Base-by-base conservation (phyloP, 2,113 vertebrate genomes). In the Mormyrus lacerda region DNA sequence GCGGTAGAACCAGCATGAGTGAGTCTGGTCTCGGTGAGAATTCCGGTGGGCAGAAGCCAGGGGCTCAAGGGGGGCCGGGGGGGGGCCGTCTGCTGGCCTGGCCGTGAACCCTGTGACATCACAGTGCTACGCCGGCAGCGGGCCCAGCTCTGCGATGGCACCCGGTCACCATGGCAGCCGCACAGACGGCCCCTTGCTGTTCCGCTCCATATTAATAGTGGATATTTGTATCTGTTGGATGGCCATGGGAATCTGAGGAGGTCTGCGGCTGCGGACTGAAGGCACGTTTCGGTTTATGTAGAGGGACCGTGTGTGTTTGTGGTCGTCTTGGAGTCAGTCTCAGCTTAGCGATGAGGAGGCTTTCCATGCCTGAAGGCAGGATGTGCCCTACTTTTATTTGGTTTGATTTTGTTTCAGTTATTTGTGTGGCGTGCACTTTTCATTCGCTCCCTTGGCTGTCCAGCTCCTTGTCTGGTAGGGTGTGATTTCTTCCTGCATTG, bases 161-260 rank as follows among this genome's bases (percentile, higher is more conserved):
- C 91, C 91, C 87, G 79, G 93, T 93, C 94, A 91, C 91, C 92
- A 90, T 93, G 92, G 90, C 93, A 92, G 91, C 91, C 58, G 55
- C 8, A 45, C 92, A 94, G 92, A 94, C 93, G 90, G 93, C 91
- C 92, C 93, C 91, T 91, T 85, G 89, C 92, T 93, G 91, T 94
- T 93, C 91, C 90, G 91, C 88, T 91, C 92, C 91, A 93, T 90
- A 91, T 84, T 93, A 93, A 94, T 95, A 94, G 94, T 93, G 92
- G 92, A 93, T 93, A 92, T 94, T 95, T 93, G 90, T 93, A 94
- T 93, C 91, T 92, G 91, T 92, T 95, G 93, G 94, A 93, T 90
- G 87, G 90, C 86, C 89, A 88, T 92, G 89, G 85, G 51, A 47
- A 87, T 39, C 50, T 19, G n/a, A 15, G 42, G 44, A 45, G 44